Conservation (phyloP, 2,113 vertebrate species). For the Osmerus mordax region DNA sequence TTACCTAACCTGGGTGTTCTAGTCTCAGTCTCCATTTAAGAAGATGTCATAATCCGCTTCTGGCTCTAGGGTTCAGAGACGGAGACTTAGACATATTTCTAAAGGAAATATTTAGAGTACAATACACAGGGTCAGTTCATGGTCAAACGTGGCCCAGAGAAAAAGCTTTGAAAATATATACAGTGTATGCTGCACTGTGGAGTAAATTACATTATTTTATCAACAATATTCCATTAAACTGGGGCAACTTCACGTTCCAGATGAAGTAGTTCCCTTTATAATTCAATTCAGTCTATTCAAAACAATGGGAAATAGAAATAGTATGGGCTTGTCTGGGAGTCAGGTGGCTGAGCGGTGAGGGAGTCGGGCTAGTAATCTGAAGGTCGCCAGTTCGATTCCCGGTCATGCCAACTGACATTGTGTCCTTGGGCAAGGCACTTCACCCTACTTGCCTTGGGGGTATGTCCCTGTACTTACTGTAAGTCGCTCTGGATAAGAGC, state of each 20-base stretch:
- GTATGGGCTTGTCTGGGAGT: too few relatives aligned
- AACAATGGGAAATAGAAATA: too few relatives aligned
- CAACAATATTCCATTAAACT: background rate
- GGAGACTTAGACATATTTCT: background rate
- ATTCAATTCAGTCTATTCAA: background rate
- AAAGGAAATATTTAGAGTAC: constrained; percentile 1
- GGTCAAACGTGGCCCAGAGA: background rate
- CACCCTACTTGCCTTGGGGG: too few relatives aligned
- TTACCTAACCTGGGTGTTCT: too few relatives aligned
- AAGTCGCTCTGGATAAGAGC: too few relatives aligned
- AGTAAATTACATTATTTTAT: background rate
- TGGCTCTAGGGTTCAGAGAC: background rate
- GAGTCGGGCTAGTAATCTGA: too few relatives aligned
- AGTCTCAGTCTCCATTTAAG: background rate
- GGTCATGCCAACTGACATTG: too few relatives aligned
- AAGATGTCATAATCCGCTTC: background rate
- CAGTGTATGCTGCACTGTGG: background rate
- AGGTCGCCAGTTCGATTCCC: too few relatives aligned
- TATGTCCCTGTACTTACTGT: too few relatives aligned
- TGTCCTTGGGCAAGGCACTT: too few relatives aligned
- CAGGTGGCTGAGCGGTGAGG: too few relatives aligned
- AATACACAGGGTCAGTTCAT: background rate
- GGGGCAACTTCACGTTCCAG: background rate
- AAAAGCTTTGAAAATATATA: background rate
- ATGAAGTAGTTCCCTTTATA: background rate